Evolutionary conservation across 2,888 invertebrate genomes (phyloP), one percentile per base, ranked within the genome.

Genomic region (Drosophila birchii): DNA sequence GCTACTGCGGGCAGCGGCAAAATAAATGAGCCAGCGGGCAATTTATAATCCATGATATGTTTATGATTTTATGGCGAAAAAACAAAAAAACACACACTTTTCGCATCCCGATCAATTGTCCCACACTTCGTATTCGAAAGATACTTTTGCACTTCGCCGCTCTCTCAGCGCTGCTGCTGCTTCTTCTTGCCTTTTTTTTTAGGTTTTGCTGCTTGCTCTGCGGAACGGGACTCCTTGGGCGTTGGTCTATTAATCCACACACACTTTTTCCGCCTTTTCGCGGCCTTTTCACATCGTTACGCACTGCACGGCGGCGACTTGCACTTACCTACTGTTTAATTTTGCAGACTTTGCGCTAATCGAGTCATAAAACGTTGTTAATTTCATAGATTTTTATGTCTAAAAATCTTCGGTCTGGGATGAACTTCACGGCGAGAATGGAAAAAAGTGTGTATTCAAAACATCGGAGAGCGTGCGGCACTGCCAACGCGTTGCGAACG

Each of bases 41-140:
- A 86, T 84, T 85, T 85, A 53, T 81, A 84, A 84, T 86, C 84
- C 86, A 86, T 84, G 86, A 84, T 84, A 86, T 86, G 86, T 82
- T 83, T 80, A 78, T 82, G 78, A 82, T 68, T 73, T 64, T 23
- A 53, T 23, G 51, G 8, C 6, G 32, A 51, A 53, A 51, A 53
- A 53, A 23, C n/a, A 14, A 60, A 66, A 49, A 51, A 61, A 61
- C 20, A 61, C 43, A 61, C 26, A 41, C 41, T 36, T 18, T 39
- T 44, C 36, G 47, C 20, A 51, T 61, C 47, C 26, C 34, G 56
- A 32, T 43, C 54, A 43, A 58, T 61, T 79, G 80, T 57, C 78
- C 86, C 86, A 79, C 86, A 79, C 76, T 81, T 84, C 73, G 39
- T 36, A 72, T 59, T 49, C 78, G 45, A 69, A 53, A 83, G 83